Conservation (phyloP, 2,888 invertebrate genomes). For the Rapana venosa region DNA sequence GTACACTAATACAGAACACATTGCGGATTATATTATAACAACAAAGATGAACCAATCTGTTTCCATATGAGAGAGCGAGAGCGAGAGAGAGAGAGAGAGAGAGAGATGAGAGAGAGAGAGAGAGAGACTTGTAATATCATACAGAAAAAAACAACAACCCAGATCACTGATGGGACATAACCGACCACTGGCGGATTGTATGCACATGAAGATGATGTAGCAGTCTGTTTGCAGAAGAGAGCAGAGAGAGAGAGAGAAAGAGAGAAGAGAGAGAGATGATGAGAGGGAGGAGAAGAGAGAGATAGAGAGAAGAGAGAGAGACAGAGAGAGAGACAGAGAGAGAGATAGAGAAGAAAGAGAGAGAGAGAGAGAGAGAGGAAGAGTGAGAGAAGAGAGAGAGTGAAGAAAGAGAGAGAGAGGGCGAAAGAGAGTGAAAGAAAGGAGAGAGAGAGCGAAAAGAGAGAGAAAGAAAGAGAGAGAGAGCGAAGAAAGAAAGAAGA, state of each 20-base stretch:
- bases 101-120: constrained; percentile 17
- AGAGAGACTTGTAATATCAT: background rate
- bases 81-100: background rate
- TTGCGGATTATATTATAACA: no score
- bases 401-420: background rate
- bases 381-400: background rate
- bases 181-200: no score
- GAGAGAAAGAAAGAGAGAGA: constrained; percentile 23
- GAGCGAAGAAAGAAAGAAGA: constrained; percentile 7
- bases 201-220: no score
- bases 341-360: background rate
- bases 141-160: no score
- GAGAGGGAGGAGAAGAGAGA: background rate
- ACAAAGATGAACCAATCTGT: no score
- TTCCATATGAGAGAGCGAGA: background rate
- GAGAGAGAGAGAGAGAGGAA: no score
- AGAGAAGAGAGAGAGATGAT: background rate
- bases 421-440: no score
- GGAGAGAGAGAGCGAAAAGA: background rate
- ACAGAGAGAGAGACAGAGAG: constrained; percentile 24
- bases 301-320: constrained; percentile 31
- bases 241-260: background rate
- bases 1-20: no score
- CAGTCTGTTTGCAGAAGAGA: background rate
- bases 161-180: no score